Evolutionary conservation across 2,888 invertebrate genomes (phyloP).

Genomic region (Apoda limacodes): DNA sequence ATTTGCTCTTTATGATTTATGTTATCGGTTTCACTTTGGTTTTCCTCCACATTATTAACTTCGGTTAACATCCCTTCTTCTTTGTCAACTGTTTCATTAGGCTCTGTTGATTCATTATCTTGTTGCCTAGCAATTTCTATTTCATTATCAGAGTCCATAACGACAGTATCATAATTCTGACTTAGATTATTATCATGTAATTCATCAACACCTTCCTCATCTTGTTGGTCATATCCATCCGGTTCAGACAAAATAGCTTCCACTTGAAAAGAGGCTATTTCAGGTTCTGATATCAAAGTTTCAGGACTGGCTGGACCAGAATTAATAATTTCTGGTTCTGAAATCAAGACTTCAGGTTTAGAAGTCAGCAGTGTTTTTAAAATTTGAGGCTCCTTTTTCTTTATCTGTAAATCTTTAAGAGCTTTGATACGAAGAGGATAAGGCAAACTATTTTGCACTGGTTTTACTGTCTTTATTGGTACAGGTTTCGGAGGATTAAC

Average conservation of each 20-base stretch:
- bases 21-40: slow-evolving; percentile 32
- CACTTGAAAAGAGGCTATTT: slow-evolving; percentile 64
- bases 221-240: slow-evolving; percentile 40
- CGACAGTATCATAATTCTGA: slow-evolving; percentile 57
- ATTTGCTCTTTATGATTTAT: slow-evolving; percentile 26
- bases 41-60: slow-evolving; percentile 30
- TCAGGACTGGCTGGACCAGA: slow-evolving; percentile 65
- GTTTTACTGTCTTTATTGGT: slow-evolving; percentile 43
- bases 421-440: slow-evolving; percentile 63
- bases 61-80: slow-evolving; percentile 26
- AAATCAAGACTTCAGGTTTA: slow-evolving; percentile 56
- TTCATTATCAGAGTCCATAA: slow-evolving; percentile 64
- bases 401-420: slow-evolving; percentile 62
- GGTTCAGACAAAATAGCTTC: slow-evolving; percentile 61
- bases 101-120: slow-evolving; percentile 29
- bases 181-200: slow-evolving; percentile 37
- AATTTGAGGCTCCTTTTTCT: slow-evolving; percentile 63
- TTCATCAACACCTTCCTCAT: slow-evolving; percentile 33
- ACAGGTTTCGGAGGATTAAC: slow-evolving; percentile 49
- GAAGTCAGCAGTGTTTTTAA: slow-evolving; percentile 59
- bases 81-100: slow-evolving; percentile 27
- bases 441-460: slow-evolving; percentile 47
- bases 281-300: slow-evolving; percentile 62
- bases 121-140: slow-evolving; percentile 57
- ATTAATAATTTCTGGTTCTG: slow-evolving; percentile 60